Evolutionary conservation across 2,797 vertebrate genomes (phyloP).

Genomic region (Notoglanidium macrostoma): DNA sequence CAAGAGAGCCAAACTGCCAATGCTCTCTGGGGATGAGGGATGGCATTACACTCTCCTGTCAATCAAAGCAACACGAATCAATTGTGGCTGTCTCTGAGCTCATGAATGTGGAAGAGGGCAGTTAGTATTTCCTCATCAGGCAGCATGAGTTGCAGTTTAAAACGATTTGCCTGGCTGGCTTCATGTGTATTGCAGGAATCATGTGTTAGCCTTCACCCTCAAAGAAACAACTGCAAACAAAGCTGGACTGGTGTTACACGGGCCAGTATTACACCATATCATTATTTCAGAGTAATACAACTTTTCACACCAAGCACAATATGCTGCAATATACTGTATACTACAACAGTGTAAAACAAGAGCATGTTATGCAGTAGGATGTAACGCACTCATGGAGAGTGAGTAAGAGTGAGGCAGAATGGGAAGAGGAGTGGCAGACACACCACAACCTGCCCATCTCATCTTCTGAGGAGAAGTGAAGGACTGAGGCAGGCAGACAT

Average conservation of each 20-base stretch:
- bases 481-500: constrained; percentile 14
- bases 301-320: constrained; percentile 34
- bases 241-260: background rate
- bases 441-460: constrained; percentile 42
- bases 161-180: background rate
- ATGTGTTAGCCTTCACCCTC: background rate
- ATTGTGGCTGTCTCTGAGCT: background rate
- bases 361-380: background rate
- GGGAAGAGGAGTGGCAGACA: constrained; percentile 2
- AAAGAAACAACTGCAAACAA: background rate
- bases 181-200: background rate
- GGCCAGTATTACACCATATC: background rate
- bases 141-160: background rate
- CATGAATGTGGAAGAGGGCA: background rate
- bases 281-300: constrained; percentile 11
- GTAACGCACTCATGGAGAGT: constrained; percentile 19
- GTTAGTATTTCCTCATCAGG: background rate
- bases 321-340: constrained; percentile 19
- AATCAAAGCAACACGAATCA: background rate
- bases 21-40: background rate
- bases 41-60: background rate
- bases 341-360: constrained; percentile 7
- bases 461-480: constrained; percentile 33
- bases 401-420: constrained; percentile 9
- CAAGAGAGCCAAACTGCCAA: background rate